Percentiles rank a stretch among this genome's conserved stretches.
These are phyloP conservation scores for Chaetorhynchus papuensis DNA, from an alignment of 2,113 vertebrate species.

Conservation along the genomic window DNA sequence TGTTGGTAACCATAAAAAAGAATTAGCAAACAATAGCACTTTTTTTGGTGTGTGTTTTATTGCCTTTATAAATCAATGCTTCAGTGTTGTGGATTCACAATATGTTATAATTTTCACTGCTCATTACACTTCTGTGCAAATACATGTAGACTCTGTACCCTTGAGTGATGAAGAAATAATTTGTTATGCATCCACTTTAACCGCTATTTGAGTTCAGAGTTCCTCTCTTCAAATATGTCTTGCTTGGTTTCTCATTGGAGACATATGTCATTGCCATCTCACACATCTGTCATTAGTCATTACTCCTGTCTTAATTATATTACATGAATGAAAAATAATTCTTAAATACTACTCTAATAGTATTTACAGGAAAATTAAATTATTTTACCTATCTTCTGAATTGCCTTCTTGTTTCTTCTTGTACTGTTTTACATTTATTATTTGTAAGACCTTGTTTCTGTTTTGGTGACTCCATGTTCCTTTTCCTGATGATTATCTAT, in stretches of 20 bases:
- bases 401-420: not conserved
- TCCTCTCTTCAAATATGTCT: not conserved
- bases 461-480: not conserved
- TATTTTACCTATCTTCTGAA: not conserved
- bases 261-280: not conserved
- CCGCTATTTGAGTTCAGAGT: not conserved
- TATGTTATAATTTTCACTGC: slow-evolving; percentile 3
- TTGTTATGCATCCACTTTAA: not conserved
- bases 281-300: not conserved
- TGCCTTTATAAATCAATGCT: not conserved
- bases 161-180: not conserved
- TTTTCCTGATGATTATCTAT: slow-evolving; percentile 1
- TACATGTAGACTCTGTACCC: not conserved
- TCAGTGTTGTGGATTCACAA: not conserved
- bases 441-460: not conserved
- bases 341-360: not conserved
- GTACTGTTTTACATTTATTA: not conserved
- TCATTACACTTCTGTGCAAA: not conserved
- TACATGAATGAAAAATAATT: not conserved
- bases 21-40: not conserved
- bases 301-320: not conserved
- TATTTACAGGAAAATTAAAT: not conserved
- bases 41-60: not conserved
- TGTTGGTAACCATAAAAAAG: not conserved
- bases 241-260: not conserved